These are phyloP conservation scores for Pyralis farinalis DNA, from an alignment of 2,888 invertebrate genomes.

Conservation along the genomic window DNA sequence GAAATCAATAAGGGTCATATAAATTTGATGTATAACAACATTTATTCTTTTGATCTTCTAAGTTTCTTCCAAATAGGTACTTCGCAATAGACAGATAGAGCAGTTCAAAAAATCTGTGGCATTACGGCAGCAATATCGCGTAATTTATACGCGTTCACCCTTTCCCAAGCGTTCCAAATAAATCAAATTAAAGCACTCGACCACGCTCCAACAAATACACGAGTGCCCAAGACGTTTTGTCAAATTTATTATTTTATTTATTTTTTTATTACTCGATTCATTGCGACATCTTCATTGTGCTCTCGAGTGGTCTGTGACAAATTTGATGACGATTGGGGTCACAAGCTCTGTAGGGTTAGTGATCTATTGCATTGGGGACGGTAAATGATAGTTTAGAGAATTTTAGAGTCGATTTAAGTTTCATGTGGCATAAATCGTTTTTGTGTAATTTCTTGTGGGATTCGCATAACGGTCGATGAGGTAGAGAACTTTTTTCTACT, in stretches of 20 bases:
- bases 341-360: constrained; percentile 54
- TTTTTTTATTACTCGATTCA: constrained; percentile 70
- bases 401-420: constrained; percentile 73
- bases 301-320: constrained; percentile 78
- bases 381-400: constrained; percentile 70
- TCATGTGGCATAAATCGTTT: constrained; percentile 62
- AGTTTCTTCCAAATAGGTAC: constrained; percentile 31
- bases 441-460: constrained; percentile 58
- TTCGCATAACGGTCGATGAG: constrained; percentile 38
- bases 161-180: constrained; percentile 69
- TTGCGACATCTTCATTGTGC: constrained; percentile 66
- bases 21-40: constrained; percentile 3
- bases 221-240: constrained; percentile 81
- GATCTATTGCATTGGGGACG: constrained; percentile 64
- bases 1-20: constrained; percentile 9
- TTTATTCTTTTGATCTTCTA: constrained; percentile 22
- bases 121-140: constrained; percentile 44
- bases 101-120: constrained; percentile 30
- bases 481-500: constrained; percentile 42
- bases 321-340: constrained; percentile 78
- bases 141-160: constrained; percentile 70
- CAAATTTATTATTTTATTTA: constrained; percentile 80
- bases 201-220: constrained; percentile 62
- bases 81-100: constrained; percentile 23
- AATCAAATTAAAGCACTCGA: constrained; percentile 77